Base-by-base conservation (phyloP, 2,113 vertebrate species). In the Erythrocercus mccallii region DNA sequence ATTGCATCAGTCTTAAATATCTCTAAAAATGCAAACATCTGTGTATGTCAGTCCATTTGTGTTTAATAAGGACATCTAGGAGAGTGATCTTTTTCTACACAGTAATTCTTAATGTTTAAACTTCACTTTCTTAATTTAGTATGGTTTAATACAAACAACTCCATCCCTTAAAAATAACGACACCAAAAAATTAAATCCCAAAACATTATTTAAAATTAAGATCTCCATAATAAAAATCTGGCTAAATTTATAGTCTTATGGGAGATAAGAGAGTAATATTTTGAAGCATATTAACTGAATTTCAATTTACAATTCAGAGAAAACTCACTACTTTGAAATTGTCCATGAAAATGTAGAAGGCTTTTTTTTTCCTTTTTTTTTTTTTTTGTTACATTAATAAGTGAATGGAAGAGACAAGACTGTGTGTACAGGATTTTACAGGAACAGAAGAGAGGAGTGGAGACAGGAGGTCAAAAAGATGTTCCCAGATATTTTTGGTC, bases 381-480 rank as follows among this genome's bases (percentile, higher is more conserved):
- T 23, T 33, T 22, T n/a, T 28, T 13, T 5, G 3, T 38, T 57
- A 19, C 40, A 80, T 82, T 19, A 64, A 5, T 37, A 81, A 47
- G 24, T 14, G 8, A 69, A 69, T 61, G 24, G 37, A 76, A 62
- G 38, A 86, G 23, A 11, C 11, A 91, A 61, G 11, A 48, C 19
- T 62, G 16, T 48, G 12, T 65, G 3, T 40, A 30, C 7, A 90
- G 10, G 6, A 77, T 94, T 92, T 92, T 37, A 28, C 33, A 83
- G 12, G 12, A 48, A 33, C 80, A 61, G 9, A 15, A 2, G 4
- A 15, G 6, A 6, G 2, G 2, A 1, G 19, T 5, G 2, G 10
- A 37, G 12, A 3, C 9, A 30, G 9, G 2, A 3, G 1, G 3
- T 33, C 30, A 40, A 37, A 30, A 64, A 31, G 0, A 3, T 47